phyloP scores from a whole-genome alignment of 2,797 vertebrate genomes.

The Sebastes taczanowskii region DNA sequence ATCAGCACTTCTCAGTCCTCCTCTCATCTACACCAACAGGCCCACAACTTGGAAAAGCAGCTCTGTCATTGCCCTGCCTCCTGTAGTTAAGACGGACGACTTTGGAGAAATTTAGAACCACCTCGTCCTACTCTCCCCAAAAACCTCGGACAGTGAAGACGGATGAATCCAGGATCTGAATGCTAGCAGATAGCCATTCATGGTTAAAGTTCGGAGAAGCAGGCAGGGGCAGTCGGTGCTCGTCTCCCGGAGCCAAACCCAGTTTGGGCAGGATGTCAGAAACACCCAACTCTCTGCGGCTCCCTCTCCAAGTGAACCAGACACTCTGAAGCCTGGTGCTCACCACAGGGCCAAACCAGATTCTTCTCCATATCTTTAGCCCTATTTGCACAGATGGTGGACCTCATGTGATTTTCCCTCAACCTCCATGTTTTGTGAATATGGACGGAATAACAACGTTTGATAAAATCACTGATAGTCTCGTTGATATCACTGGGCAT shows the following conservation, averaged over 20 bases:
- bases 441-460: neutral
- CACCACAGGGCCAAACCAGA: constrained; percentile 51
- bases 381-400: constrained; percentile 43
- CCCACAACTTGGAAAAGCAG: constrained; percentile 20
- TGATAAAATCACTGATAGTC: neutral
- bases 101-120: constrained; percentile 38
- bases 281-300: constrained; percentile 40
- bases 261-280: constrained; percentile 43
- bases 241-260: constrained; percentile 28
- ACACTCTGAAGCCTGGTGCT: constrained; percentile 34
- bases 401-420: constrained; percentile 11
- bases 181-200: constrained; percentile 13
- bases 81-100: constrained; percentile 33
- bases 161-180: constrained; percentile 21
- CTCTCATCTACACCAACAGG: constrained; percentile 6
- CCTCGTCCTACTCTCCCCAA: neutral
- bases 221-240: neutral
- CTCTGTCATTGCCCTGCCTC: constrained; percentile 24
- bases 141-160: constrained; percentile 19
- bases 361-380: constrained; percentile 39
- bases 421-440: neutral
- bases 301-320: constrained; percentile 25
- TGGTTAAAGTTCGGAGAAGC: constrained; percentile 30
- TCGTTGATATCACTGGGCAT: neutral
- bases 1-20: constrained; percentile 38